These are phyloP conservation scores for Mystacides longicornis DNA, from an alignment of 2,888 invertebrate species.

Conservation along the genomic window DNA sequence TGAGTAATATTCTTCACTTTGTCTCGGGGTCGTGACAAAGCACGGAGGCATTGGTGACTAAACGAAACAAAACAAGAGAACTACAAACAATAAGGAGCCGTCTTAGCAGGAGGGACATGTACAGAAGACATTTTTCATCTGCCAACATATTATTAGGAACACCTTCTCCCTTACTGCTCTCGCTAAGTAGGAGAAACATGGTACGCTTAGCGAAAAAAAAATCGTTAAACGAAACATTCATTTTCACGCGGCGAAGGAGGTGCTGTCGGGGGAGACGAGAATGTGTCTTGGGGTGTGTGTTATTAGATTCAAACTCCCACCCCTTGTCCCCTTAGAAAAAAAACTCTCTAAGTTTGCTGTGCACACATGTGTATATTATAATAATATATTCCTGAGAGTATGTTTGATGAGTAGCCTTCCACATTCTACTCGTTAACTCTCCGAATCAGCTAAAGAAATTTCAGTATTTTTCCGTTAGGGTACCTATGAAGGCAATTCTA, in stretches of 20 bases:
- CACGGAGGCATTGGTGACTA: too few relatives aligned
- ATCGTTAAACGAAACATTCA: slow-evolving; percentile 19
- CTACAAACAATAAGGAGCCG: too few relatives aligned
- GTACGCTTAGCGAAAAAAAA: slow-evolving; percentile 8
- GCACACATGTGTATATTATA: not conserved
- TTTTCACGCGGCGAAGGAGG: slow-evolving; percentile 16
- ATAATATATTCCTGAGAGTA: not conserved
- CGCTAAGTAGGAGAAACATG: not conserved
- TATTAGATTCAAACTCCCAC: slow-evolving; percentile 23
- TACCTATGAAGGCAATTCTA: too few relatives aligned
- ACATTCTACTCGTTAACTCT: too few relatives aligned
- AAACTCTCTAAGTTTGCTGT: slow-evolving; percentile 1
- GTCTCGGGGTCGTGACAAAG: too few relatives aligned
- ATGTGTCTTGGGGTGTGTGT: slow-evolving; percentile 22
- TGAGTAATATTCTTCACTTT: too few relatives aligned
- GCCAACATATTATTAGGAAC: not conserved
- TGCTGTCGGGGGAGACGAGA: not conserved
- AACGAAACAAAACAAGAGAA: too few relatives aligned
- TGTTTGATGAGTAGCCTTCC: not conserved
- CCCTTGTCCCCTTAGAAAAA: slow-evolving; percentile 15
- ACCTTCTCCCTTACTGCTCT: not conserved
- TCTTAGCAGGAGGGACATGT: not conserved
- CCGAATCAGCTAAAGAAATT: too few relatives aligned
- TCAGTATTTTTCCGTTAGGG: too few relatives aligned
- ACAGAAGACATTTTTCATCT: slow-evolving; percentile 1